Base-by-base conservation (phyloP, 2,888 invertebrate species). In the Drosophila dives region DNA sequence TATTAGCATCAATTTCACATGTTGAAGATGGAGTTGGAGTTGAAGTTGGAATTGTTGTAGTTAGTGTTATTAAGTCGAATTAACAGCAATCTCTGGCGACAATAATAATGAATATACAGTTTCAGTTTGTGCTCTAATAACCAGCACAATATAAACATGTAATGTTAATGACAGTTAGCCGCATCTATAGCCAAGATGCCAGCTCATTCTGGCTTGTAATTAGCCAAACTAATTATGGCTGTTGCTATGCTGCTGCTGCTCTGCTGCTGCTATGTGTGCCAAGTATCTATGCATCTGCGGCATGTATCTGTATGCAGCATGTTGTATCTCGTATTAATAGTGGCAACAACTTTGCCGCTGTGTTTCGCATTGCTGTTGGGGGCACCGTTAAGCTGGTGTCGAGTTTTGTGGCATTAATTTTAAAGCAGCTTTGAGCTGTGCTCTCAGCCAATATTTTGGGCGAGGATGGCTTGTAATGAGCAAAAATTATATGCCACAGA, bases 171-270 rank as follows among this genome's bases (percentile, higher is more conserved):
- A 61, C 34, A 26, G 34, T 49, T 33, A 33, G 42, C 40, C 54
- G 50, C n/a, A 34, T 26, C 51, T 68, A 6, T 34, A 17, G 3
- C 40, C 36, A 55, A 59, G 15, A 36, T 17, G 53, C 23, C 23
- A 17, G 72, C 49, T 58, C 38, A 60, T 60, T 64, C 55, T 72
- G 59, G 77, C 55, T 56, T 42, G 83, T 86, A 86, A 83, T 86
- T 83, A 86, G 69, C 78, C 73, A 83, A 83, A 75, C 81, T 86
- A 86, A 85, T 86, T 83, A 83, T 85, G 75, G 86, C 71, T 72
- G 72, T 67, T 64, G 20, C 42, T 42, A 7, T 36, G 38, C 8
- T 38, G 86, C 69, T 72, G 72, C 68, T 64, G n/a, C 40, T 42
- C 17, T 38, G 3, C 29, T 77, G 85, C 69, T 71, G 72, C 71